Conservation (phyloP, 2,888 invertebrate species). For the Melanophora roralis region DNA sequence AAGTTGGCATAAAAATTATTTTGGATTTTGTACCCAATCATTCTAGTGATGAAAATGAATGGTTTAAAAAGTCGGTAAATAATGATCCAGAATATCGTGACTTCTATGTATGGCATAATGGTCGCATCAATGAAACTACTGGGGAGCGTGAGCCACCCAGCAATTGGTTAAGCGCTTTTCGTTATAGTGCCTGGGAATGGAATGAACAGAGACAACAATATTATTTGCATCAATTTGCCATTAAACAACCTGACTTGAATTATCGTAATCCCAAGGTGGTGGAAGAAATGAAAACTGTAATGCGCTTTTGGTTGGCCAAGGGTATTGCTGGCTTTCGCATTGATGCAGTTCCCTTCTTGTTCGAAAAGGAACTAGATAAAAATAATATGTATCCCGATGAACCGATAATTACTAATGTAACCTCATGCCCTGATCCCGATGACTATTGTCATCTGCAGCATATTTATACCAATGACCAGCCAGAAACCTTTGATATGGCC, state of each 20-base stretch:
- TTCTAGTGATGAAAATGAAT: slow-evolving; percentile 86
- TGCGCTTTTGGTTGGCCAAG: slow-evolving; percentile 86
- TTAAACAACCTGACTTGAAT: slow-evolving; percentile 83
- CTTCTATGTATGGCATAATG: slow-evolving; percentile 85
- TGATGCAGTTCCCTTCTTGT: slow-evolving; percentile 80
- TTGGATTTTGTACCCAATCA: slow-evolving; percentile 80
- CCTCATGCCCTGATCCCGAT: slow-evolving; percentile 75
- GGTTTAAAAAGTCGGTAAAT: slow-evolving; percentile 86
- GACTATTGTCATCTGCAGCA: slow-evolving; percentile 80
- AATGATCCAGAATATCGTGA: slow-evolving; percentile 82
- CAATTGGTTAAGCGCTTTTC: slow-evolving; percentile 80
- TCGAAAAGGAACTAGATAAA: slow-evolving; percentile 71
- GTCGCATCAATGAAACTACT: slow-evolving; percentile 73
- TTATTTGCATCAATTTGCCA: slow-evolving; percentile 82
- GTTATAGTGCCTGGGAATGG: slow-evolving; percentile 82
- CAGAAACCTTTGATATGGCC: slow-evolving; percentile 80
- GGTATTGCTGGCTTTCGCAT: slow-evolving; percentile 90
- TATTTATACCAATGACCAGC: slow-evolving; percentile 80
- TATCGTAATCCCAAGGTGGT: slow-evolving; percentile 79
- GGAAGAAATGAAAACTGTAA: slow-evolving; percentile 79
- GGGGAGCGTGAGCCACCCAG: slow-evolving; percentile 77
- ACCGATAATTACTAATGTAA: slow-evolving; percentile 77
- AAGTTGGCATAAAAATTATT: slow-evolving; percentile 77
- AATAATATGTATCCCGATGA: slow-evolving; percentile 78
- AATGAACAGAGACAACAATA: slow-evolving; percentile 79